Percentiles rank a stretch among this genome's conserved stretches.
These are phyloP conservation scores for Catharus minimus DNA, from an alignment of 2,113 vertebrate genomes.

Conservation along the genomic window DNA sequence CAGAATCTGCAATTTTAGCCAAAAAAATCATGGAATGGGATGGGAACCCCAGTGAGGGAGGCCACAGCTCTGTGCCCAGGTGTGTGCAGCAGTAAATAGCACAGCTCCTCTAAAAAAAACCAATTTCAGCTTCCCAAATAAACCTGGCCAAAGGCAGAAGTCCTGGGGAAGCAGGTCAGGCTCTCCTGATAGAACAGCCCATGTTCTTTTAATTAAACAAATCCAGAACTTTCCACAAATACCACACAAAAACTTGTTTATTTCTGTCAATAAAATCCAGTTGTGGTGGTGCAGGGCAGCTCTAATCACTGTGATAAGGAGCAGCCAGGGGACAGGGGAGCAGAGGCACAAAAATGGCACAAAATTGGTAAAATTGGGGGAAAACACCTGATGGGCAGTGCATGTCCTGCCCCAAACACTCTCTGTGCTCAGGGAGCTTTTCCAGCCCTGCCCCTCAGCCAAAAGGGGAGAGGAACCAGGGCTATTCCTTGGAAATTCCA, in stretches of 20 bases:
- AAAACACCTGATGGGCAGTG: accelerated
- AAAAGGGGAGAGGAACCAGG: neutral
- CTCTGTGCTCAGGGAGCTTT: accelerated
- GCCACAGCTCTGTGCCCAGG: neutral
- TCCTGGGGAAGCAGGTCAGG: neutral
- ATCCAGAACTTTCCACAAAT: neutral
- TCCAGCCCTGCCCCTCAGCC: neutral
- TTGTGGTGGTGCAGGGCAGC: neutral
- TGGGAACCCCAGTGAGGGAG: neutral
- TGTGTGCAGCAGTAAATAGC: neutral
- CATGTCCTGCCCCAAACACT: accelerated
- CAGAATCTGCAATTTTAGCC: neutral
- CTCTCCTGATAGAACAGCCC: neutral
- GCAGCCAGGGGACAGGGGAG: neutral
- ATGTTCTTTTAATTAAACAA: neutral
- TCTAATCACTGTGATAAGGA: neutral
- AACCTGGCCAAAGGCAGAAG: neutral
- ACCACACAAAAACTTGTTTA: neutral
- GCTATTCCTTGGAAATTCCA: accelerated
- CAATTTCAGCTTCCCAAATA: neutral
- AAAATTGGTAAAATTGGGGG: neutral
- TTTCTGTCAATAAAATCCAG: neutral
- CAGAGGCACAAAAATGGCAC: neutral
- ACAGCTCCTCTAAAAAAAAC: neutral
- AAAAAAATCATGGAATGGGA: neutral